These are phyloP conservation scores for Hucho hucho DNA, from an alignment of 2,113 vertebrate species.

Conservation along the genomic window DNA sequence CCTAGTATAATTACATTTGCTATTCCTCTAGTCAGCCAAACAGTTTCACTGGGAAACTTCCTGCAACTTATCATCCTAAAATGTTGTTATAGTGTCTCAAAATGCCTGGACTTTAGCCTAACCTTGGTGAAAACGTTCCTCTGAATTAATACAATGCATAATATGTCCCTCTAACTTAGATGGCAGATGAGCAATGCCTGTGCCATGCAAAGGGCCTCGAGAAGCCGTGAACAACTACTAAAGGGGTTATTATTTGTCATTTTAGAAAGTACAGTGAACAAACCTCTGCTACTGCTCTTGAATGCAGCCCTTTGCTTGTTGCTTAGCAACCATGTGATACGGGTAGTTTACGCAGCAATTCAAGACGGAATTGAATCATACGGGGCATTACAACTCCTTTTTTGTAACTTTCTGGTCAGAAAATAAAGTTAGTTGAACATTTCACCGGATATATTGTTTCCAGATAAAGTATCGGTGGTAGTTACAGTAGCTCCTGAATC, in stretches of 20 bases:
- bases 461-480: background rate
- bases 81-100: too few relatives aligned
- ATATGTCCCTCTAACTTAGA: too few relatives aligned
- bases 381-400: background rate
- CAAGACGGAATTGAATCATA: background rate
- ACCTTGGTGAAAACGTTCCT: too few relatives aligned
- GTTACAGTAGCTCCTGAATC: background rate
- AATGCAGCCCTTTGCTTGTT: constrained; percentile 61
- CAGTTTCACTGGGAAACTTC: too few relatives aligned
- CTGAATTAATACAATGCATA: too few relatives aligned
- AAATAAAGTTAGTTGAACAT: background rate
- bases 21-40: too few relatives aligned
- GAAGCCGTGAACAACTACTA: too few relatives aligned
- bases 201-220: too few relatives aligned
- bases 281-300: constrained; percentile 36
- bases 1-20: too few relatives aligned
- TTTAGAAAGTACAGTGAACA: background rate
- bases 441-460: background rate
- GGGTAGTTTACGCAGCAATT: constrained; percentile 20
- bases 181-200: too few relatives aligned
- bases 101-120: too few relatives aligned
- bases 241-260: background rate
- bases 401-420: background rate
- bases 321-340: constrained; percentile 54
- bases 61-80: too few relatives aligned